Evolutionary conservation across 35 echinoderm and acorn worm species (phyloP), one percentile per base, ranked within the genome.

Genomic region (Eucidaris tribuloides): DNA sequence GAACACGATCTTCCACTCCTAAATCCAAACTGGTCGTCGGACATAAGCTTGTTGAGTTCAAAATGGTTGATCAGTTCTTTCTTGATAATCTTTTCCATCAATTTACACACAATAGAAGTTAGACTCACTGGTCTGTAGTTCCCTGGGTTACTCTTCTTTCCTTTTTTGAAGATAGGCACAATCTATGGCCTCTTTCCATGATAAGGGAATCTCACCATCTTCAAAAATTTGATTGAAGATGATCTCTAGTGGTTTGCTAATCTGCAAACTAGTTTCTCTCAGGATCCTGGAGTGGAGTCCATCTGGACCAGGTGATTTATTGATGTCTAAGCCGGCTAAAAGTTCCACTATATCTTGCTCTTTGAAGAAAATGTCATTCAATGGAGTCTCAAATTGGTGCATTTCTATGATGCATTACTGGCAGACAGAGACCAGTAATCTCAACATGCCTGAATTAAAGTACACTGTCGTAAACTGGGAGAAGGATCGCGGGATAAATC

Each of bases 71-170:
- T 52, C 18, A 86, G 25, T 39, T 2, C 56, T n/a, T 86, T 46
- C 38, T 39, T 49, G 25, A 86, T 45, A 24, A 86, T 9, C 13
- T 28, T 77, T 77, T 86, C 83, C 83, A 86, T 79, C 2, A 79
- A 9, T 57, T 87, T 87, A 24, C 72, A 87, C 1, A 56, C 33
- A 3, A 83, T 44, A 2, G 46, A 83, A 1, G 80, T 68, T 11
- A 83, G 37, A 65, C 80, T 83, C 2, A 85, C 82, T n/a, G 62
- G 82, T 50, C 82, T 42, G 64, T 85, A 85, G 64, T 76, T 85
- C 18, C 25, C 18, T 1, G 62, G 62, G 17, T 85, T 42, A 4
- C 7, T 85, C 63, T 54, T 79, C 27, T 19, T 40, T 31, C 77
- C 28, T 23, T 66, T 20, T 13, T 71, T 71, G 19, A 71, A 42